phyloP scores from a whole-genome alignment of 2,888 invertebrate genomes.

The Apamea crenata region DNA sequence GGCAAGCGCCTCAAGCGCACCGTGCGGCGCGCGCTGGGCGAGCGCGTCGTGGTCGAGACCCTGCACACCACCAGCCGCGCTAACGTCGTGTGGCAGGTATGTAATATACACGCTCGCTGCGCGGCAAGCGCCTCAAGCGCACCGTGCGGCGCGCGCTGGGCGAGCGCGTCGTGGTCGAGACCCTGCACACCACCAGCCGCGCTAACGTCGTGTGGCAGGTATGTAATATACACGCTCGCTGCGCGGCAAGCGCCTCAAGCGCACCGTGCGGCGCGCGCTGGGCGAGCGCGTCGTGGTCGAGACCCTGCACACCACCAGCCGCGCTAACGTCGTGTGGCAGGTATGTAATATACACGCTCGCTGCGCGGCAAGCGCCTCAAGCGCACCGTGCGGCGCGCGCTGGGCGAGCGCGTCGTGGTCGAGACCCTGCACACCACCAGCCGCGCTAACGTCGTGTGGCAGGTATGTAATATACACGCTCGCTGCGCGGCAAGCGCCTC shows the following conservation, averaged over 20 bases:
- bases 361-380: slow-evolving; percentile 88
- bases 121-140: slow-evolving; percentile 88
- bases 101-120: slow-evolving; percentile 77
- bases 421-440: slow-evolving; percentile 95
- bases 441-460: slow-evolving; percentile 89
- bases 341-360: slow-evolving; percentile 70
- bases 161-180: slow-evolving; percentile 94
- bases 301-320: slow-evolving; percentile 94
- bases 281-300: slow-evolving; percentile 95
- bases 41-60: slow-evolving; percentile 95
- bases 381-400: no score
- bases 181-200: slow-evolving; percentile 94
- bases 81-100: slow-evolving; percentile 77
- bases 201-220: slow-evolving; percentile 87
- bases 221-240: slow-evolving; percentile 74
- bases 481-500: slow-evolving; percentile 88
- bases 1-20: slow-evolving; percentile 88
- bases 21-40: slow-evolving; percentile 91
- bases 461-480: slow-evolving; percentile 64
- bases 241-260: slow-evolving; percentile 87
- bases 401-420: slow-evolving; percentile 93
- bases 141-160: slow-evolving; percentile 91
- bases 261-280: slow-evolving; percentile 89
- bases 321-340: slow-evolving; percentile 88
- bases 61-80: slow-evolving; percentile 94